A percentile compares a stretch with the other conserved stretches of the same genome.
phyloP scores from a whole-genome alignment of 1,140 invertebrate species.

The Tribolium madens region DNA sequence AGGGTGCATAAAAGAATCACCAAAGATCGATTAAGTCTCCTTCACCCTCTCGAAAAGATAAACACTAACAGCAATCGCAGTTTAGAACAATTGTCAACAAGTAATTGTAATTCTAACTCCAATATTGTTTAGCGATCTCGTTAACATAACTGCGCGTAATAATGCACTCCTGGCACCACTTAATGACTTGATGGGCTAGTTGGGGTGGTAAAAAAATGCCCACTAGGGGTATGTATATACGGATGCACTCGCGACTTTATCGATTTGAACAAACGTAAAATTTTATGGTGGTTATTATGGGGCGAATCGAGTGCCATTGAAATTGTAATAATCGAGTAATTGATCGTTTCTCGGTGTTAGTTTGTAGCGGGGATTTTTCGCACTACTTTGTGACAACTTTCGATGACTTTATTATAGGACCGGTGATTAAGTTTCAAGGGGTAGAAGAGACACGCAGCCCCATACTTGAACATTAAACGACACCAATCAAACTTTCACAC shows the following conservation, averaged over 20 bases:
- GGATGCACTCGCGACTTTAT: slow-evolving; percentile 47
- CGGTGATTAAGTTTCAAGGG: background rate
- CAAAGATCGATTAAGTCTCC: background rate
- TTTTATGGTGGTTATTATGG: slow-evolving; percentile 60
- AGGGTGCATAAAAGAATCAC: background rate
- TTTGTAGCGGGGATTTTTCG: background rate
- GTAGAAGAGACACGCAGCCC: too few species aligned
- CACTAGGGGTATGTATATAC: background rate
- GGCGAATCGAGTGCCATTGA: slow-evolving; percentile 56
- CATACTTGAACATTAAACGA: too few species aligned
- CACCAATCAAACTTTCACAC: too few species aligned
- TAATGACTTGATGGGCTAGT: slow-evolving; percentile 52
- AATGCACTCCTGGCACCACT: slow-evolving; percentile 49
- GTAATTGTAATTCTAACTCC: slow-evolving; percentile 44
- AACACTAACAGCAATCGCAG: slow-evolving; percentile 34
- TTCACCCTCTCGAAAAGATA: slow-evolving; percentile 10
- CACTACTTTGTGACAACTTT: background rate
- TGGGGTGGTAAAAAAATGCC: slow-evolving; percentile 21
- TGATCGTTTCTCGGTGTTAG: background rate
- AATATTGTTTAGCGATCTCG: slow-evolving; percentile 52
- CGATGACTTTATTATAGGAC: slow-evolving; percentile 12
- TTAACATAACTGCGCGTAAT: slow-evolving; percentile 48
- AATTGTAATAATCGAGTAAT: slow-evolving; percentile 56
- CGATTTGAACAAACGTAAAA: slow-evolving; percentile 59
- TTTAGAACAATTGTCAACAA: slow-evolving; percentile 42